A percentile compares a stretch with the other conserved stretches of the same genome.
These are phyloP conservation scores for Cyphotilapia sp. DNA, from an alignment of 2,113 vertebrate species.

Conservation along the genomic window DNA sequence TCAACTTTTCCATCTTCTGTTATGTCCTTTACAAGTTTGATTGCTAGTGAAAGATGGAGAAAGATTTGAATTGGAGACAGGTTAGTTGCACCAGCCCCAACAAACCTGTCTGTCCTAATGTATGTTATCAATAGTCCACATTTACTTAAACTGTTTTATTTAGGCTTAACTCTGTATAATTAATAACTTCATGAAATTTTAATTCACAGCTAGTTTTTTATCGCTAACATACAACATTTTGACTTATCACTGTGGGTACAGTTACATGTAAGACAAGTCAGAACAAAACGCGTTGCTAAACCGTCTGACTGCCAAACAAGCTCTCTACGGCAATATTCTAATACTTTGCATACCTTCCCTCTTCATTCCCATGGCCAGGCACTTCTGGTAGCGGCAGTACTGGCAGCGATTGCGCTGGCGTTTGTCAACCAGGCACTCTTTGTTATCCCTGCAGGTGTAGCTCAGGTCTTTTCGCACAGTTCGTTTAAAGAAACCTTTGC, in stretches of 20 bases:
- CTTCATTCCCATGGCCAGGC: constrained; percentile 96
- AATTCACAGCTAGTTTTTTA: neutral
- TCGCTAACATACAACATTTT: neutral
- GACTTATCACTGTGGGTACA: neutral
- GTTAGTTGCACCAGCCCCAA: constrained; percentile 42
- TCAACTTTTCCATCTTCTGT: constrained; percentile 61
- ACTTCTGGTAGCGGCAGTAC: constrained; percentile 99
- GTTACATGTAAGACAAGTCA: neutral
- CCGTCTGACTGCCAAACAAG: neutral
- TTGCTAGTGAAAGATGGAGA: constrained; percentile 58
- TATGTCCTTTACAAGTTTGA: constrained; percentile 54
- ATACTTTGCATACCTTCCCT: constrained; percentile 79
- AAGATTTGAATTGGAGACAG: constrained; percentile 49
- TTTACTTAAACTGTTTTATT: neutral
- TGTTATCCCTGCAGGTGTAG: constrained; percentile 94
- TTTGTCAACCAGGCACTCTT: constrained; percentile 95
- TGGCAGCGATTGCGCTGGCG: constrained; percentile 96
- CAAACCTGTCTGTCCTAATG: neutral
- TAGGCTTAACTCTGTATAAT: neutral
- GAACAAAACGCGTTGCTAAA: neutral
- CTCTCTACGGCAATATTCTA: neutral
- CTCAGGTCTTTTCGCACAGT: constrained; percentile 92
- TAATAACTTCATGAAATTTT: neutral
- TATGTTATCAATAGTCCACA: neutral
- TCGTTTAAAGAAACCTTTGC: constrained; percentile 97